Evolutionary conservation across 2,113 vertebrate genomes (phyloP), one percentile per base, ranked within the genome.

Genomic region (Pollimyrus isidori): DNA sequence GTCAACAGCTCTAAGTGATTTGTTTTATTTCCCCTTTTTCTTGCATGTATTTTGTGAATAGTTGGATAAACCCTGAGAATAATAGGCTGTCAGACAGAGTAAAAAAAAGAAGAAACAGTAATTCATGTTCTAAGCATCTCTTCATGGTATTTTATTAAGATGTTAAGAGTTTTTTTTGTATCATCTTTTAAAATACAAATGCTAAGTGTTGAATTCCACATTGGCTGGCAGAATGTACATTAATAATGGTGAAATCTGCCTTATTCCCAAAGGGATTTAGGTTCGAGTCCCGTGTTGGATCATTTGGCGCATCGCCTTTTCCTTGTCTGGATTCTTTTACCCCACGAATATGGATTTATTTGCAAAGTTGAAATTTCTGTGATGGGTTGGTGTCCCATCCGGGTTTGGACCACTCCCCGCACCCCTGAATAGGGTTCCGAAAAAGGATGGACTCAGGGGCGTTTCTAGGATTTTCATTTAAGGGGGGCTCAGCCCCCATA

Each of bases 1-100:
- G 19, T 88, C 48, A 80, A 46, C 21, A 39, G 85, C 13, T 84
- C 58, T 58, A 88, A 88, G 46, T 84, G 76, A 90, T 89, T 83
- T 91, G 30, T 92, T 69, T 91, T 48, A 84, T 53, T 62, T 87
- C 48, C 9, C 45, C 30, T 42, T 87, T 39, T 50, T 30, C 48
- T 56, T 39, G n/a, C 85, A 46, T 84, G 82, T 84, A 48, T 48
- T 46, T 26, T 84, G 6, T 87, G 85, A 87, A 87, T 87, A 87
- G 56, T 87, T 87, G 46, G 50, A 87, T 87, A 87, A 87, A 56
- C 50, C 85, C 26, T 35, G 15, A 7, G 30, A 53, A 87, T 53
- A 87, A 87, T 39, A 87, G 85, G 50, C 50, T 87, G 85, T 87
- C 85, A 87, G 21, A 50, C 84, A 48, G 10, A 30, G n/a, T 11